Evolutionary conservation across 2,797 vertebrate genomes (phyloP).

Genomic region (Siniperca scherzeri): DNA sequence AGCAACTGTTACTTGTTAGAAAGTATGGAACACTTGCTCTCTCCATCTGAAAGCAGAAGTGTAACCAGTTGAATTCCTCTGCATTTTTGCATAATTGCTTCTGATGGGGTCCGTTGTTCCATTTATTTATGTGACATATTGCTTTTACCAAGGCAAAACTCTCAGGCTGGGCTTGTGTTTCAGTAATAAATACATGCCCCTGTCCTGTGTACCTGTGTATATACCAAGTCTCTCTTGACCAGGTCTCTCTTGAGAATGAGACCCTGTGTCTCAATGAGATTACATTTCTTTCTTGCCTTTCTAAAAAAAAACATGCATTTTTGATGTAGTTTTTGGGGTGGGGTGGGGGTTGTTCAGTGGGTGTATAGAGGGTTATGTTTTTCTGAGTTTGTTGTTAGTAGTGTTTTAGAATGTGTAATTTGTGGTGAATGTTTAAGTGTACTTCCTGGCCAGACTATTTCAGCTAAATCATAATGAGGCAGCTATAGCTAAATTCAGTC

Average conservation of each 20-base stretch:
- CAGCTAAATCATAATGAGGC: conserved; percentile 53
- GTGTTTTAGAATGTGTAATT: conserved; percentile 21
- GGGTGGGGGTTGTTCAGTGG: background rate
- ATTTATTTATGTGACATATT: conserved; percentile 67
- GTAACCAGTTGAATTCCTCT: conserved; percentile 56
- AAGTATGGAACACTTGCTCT: conserved; percentile 28
- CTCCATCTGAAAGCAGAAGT: conserved; percentile 43
- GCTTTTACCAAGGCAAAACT: conserved; percentile 44
- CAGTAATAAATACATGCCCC: conserved; percentile 47
- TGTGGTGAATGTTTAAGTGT: conserved; percentile 22
- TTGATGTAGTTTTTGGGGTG: conserved; percentile 1
- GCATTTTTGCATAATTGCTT: conserved; percentile 72
- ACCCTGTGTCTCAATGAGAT: too few species aligned
- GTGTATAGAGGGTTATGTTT: conserved; percentile 24
- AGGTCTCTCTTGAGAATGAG: too few species aligned
- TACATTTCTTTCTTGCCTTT: too few species aligned
- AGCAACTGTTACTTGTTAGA: conserved; percentile 42
- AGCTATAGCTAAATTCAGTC: conserved; percentile 28
- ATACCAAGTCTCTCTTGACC: background rate
- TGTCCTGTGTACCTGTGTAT: conserved; percentile 16
- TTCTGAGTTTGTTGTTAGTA: conserved; percentile 21
- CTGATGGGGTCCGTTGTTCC: conserved; percentile 45
- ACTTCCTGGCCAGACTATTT: conserved; percentile 22
- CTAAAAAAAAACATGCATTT: conserved; percentile 25
- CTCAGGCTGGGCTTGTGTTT: conserved; percentile 37